Conservation (phyloP, 1,140 invertebrate species). For the Heliconius himera region DNA sequence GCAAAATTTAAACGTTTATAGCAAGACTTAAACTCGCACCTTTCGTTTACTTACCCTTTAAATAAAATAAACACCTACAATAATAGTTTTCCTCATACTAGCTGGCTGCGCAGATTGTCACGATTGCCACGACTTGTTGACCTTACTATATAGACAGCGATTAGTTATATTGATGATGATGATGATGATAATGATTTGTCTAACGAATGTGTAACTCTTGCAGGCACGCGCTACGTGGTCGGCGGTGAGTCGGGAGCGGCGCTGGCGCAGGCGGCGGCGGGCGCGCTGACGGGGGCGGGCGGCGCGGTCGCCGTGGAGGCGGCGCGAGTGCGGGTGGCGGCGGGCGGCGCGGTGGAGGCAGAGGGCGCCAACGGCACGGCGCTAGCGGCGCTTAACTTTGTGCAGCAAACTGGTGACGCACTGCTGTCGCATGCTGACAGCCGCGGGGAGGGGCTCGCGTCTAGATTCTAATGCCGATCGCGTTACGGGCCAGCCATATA, state of each 20-base stretch:
- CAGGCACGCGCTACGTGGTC: conserved; percentile 62
- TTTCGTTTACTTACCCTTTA: too few relatives aligned
- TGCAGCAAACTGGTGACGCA: conserved; percentile 82
- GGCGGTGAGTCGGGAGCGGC: conserved; percentile 56
- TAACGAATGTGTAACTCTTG: background rate
- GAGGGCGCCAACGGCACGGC: conserved; percentile 53
- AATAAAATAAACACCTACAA: too few relatives aligned
- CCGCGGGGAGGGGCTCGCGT: conserved; percentile 84
- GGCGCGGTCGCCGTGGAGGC: conserved; percentile 46
- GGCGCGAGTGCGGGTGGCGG: conserved; percentile 39
- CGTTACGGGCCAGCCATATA: background rate
- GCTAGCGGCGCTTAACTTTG: conserved; percentile 83
- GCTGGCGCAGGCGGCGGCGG: conserved; percentile 49
- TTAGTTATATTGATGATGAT: too few relatives aligned
- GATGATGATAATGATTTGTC: too few relatives aligned
- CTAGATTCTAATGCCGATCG: conserved; percentile 79
- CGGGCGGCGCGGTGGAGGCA: conserved; percentile 35
- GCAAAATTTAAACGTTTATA: too few relatives aligned
- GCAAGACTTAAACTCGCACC: too few relatives aligned
- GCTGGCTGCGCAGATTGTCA: too few relatives aligned
- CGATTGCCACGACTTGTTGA: too few relatives aligned
- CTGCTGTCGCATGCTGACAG: conserved; percentile 85
- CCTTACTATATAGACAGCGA: too few relatives aligned
- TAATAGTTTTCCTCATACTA: too few relatives aligned
- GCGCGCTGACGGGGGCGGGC: conserved; percentile 44